Percentiles rank a stretch among this genome's conserved stretches.
These are phyloP conservation scores for Pseudochaenichthys georgianus DNA, from an alignment of 2,797 vertebrate genomes.

Conservation along the genomic window DNA sequence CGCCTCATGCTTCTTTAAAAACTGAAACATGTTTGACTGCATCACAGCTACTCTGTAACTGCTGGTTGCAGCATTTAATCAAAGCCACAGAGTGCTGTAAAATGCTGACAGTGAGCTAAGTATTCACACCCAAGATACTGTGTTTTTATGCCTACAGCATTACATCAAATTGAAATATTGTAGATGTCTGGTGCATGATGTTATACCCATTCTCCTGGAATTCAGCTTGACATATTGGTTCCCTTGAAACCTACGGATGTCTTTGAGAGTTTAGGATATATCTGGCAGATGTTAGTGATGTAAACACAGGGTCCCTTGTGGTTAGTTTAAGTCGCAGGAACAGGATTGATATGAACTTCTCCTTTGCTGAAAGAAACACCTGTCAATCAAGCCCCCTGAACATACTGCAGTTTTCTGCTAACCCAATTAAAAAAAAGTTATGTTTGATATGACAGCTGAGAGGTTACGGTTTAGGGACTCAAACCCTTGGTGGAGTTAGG, in stretches of 20 bases:
- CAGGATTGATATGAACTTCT: not conserved
- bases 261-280: constrained; percentile 7
- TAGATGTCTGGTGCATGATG: constrained; percentile 20
- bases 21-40: not conserved
- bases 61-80: constrained; percentile 27
- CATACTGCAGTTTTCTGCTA: not conserved
- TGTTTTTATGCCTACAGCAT: constrained; percentile 40
- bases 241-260: constrained; percentile 17
- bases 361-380: not conserved
- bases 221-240: constrained; percentile 27
- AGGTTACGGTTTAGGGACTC: too few relatives aligned
- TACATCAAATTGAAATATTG: constrained; percentile 47
- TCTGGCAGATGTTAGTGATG: constrained; percentile 24
- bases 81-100: constrained; percentile 4
- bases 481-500: too few relatives aligned
- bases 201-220: constrained; percentile 26
- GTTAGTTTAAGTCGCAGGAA: not conserved
- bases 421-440: too few relatives aligned
- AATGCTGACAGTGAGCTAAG: constrained; percentile 32
- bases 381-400: constrained; percentile 6
- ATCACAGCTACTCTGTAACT: constrained; percentile 22
- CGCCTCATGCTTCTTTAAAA: not conserved
- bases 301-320: constrained; percentile 7
- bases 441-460: too few relatives aligned
- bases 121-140: constrained; percentile 27